Evolutionary conservation across 2,113 vertebrate species (phyloP), one percentile per base, ranked within the genome.

Genomic region (Ramphastos sulfuratus): DNA sequence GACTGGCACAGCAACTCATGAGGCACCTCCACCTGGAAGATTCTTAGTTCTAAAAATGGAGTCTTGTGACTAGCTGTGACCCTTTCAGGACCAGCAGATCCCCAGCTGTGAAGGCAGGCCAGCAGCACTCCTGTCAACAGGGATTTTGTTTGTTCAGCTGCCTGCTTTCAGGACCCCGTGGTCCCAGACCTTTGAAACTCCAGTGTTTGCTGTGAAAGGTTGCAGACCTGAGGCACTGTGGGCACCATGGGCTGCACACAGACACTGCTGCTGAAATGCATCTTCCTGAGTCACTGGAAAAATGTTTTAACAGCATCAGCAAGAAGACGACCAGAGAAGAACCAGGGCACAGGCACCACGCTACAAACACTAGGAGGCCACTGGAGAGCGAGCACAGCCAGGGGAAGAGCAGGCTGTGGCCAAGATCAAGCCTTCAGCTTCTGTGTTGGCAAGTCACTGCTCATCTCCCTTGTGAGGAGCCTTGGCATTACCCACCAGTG

Each of bases 291-390:
- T 55, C 1, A 23, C 55, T 35, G 58, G n/a, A 84, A 85, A 87
- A 70, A 39, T 18, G 9, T 31, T 76, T 59, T n/a, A 76, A 71
- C 7, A 55, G 42, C 37, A 65, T 9, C 50, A 75, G 15, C 55
- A 58, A 58, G 37, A 88, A 31, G 4, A 65, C 3, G 10, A 72
- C 15, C 10, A 74, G 28, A 33, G 50, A 77, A 24, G 27, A 20
- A 44, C 18, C 10, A 21, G 42, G 5, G 9, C 25, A 23, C 0
- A 0, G 44, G 35, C 9, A 16, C 35, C 28, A 31, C 0, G 1
- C 20, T 73, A n/a, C 21, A 52, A 23, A 46, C 9, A 80, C 61
- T 70, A 76, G 16, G 13, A 63, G 55, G 58, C 27, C 17, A 18
- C 55, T 30, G 6, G 17, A 44, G 54, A 85, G 55, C 2, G 4